phyloP scores from a whole-genome alignment of 2,797 vertebrate species.

The Lutra lutra region DNA sequence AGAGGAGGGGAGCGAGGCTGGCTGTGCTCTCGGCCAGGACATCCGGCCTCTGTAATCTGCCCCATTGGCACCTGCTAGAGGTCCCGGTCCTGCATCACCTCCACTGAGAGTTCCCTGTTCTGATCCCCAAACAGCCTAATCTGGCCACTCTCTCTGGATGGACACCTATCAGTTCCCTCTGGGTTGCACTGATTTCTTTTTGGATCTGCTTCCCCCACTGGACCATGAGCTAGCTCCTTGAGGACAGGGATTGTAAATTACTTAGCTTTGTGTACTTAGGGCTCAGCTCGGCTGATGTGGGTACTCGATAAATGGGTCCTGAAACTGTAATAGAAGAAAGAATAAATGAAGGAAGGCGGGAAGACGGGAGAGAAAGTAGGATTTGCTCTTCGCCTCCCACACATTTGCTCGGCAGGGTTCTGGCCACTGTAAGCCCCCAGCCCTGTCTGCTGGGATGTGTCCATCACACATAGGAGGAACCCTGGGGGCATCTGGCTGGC shows the following conservation, averaged over 20 bases:
- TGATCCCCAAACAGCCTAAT: not conserved
- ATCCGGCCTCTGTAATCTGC: not conserved
- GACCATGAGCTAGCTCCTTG: not conserved
- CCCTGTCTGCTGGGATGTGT: not conserved
- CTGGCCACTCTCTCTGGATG: fast-evolving
- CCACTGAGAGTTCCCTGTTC: not conserved
- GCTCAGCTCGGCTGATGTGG: not conserved
- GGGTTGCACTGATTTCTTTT: not conserved
- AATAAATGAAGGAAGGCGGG: not conserved
- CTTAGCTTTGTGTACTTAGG: not conserved
- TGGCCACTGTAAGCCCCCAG: fast-evolving
- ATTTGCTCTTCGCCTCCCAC: not conserved
- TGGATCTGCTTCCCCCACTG: not conserved
- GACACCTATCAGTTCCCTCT: not conserved
- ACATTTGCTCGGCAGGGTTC: not conserved
- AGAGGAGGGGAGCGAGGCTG: not conserved
- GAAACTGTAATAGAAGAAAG: not conserved
- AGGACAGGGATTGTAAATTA: not conserved
- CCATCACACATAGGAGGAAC: not conserved
- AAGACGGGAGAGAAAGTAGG: not conserved
- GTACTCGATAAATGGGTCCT: not conserved
- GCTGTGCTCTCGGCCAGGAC: not conserved
- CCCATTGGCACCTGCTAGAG: not conserved
- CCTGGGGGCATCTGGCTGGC: not conserved
- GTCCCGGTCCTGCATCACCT: not conserved